These are phyloP conservation scores for Cinclus mexicanus DNA, from an alignment of 2,113 vertebrate species.

Conservation along the genomic window DNA sequence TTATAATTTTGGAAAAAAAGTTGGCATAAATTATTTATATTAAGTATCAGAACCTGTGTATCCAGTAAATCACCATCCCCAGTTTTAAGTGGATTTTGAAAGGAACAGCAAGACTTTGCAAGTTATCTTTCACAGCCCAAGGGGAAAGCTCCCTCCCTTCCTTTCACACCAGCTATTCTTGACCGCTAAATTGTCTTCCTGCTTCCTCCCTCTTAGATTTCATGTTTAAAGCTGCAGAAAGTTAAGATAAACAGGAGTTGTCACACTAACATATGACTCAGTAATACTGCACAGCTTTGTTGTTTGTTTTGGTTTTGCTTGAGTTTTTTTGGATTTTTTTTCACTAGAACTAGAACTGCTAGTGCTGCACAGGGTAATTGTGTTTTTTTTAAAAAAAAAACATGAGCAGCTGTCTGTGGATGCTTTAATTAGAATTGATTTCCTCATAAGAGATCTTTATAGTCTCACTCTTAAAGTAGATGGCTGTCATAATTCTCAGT, in stretches of 20 bases:
- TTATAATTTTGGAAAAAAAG: neutral
- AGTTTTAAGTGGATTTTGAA: slow-evolving; percentile 31
- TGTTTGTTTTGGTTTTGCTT: neutral
- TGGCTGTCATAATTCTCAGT: slow-evolving; percentile 18
- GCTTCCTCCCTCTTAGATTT: slow-evolving; percentile 56
- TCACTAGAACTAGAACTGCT: neutral
- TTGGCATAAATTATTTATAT: neutral
- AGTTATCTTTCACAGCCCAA: slow-evolving; percentile 29
- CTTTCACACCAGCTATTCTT: slow-evolving; percentile 66
- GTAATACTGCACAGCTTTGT: neutral
- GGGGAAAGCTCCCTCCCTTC: slow-evolving; percentile 55
- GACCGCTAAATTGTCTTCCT: slow-evolving; percentile 51
- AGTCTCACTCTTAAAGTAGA: neutral
- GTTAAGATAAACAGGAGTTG: slow-evolving; percentile 55
- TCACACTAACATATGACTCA: slow-evolving; percentile 44
- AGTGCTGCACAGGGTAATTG: neutral
- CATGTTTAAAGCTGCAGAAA: slow-evolving; percentile 42
- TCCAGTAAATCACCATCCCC: neutral
- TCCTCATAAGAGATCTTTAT: neutral
- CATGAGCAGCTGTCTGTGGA: neutral
- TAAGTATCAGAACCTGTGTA: neutral
- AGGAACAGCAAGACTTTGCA: neutral
- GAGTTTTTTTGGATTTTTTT: neutral
- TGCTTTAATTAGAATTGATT: slow-evolving; percentile 24
- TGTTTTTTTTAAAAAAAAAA: neutral